Evolutionary conservation across 2,113 vertebrate genomes (phyloP).

Genomic region (Bambusicola thoracicus): DNA sequence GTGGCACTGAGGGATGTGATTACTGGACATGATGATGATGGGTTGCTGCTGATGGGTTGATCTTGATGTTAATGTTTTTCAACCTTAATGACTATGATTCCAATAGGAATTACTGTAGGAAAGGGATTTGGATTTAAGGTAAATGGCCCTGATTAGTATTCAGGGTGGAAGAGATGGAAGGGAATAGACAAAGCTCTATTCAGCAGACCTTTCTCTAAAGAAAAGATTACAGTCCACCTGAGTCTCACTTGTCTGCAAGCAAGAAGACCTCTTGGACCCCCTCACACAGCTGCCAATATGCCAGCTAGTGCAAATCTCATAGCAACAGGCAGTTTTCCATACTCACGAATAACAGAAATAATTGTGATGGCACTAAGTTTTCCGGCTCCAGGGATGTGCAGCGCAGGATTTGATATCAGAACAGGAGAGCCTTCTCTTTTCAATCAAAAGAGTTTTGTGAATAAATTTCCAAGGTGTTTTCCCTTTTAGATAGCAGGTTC

Average conservation of each 20-base stretch:
- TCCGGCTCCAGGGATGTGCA: not conserved
- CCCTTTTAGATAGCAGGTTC: not conserved
- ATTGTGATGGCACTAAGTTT: not conserved
- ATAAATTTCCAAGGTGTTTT: not conserved
- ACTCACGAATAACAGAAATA: not conserved
- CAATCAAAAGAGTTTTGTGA: not conserved
- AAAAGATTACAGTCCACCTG: not conserved
- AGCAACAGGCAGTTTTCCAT: not conserved
- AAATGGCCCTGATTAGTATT: not conserved
- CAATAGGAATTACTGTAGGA: not conserved
- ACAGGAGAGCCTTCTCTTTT: not conserved
- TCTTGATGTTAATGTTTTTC: too few species aligned
- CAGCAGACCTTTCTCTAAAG: not conserved
- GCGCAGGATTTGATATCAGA: not conserved
- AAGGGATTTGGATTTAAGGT: not conserved
- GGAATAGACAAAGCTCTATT: not conserved
- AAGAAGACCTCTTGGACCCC: not conserved
- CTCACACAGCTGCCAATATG: not conserved
- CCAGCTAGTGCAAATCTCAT: not conserved
- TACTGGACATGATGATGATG: too few species aligned
- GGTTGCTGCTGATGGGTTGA: too few species aligned
- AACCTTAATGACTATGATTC: too few species aligned
- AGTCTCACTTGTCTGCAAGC: not conserved
- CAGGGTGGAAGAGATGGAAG: not conserved
- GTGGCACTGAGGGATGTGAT: too few species aligned